Base-by-base conservation (phyloP, 2,113 vertebrate genomes). In the Leptobrachium ailaonicum region DNA sequence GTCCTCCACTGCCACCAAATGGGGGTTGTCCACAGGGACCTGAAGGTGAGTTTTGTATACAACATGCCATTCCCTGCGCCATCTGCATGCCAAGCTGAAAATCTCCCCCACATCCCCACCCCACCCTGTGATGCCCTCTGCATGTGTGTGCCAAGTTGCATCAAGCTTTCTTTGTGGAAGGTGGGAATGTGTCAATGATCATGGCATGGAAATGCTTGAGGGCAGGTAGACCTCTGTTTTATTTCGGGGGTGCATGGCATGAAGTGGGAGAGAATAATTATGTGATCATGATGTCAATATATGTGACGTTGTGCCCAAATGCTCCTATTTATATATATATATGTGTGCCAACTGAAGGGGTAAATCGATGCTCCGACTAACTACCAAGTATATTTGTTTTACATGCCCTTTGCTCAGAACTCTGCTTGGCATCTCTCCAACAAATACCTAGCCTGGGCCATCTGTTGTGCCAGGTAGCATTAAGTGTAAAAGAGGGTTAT, bases 1-100 rank as follows among this genome's bases (percentile, higher is more conserved):
- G 96, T 97, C 88, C 95, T 96, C 89, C 96, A 96, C 86, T 97
- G 96, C 92, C 96, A 97, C 92, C 96, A 97, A 90, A 96, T 96
- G 96, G 97, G 96, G 79, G 96, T 98, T 84, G 97, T 98, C 89
- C 96, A 98, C 94, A 94, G 96, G 90, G 97, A 98, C 91, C 95
- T 98, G 88, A 98, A 98, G 96, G 96, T 98, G 91, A 96, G 95
- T 95, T 70, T 77, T 69, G 66, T 84, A 63, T 77, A 66, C 20
- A 62, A 71, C 85, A 41, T 73, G 67, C n/a, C 56, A 75, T 77
- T 75, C 66, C 4, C 1, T 82, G 79, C 79, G 41, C 79, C 84
- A 79, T 83, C 50, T 83, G 83, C 82, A 78, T 83, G 80, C 75
- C 79, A 81, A 50, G 72, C 69, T 75, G 53, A 53, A 75, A 56